Base-by-base conservation (phyloP, 1,140 invertebrate genomes). In the Diorhabda elongata region DNA sequence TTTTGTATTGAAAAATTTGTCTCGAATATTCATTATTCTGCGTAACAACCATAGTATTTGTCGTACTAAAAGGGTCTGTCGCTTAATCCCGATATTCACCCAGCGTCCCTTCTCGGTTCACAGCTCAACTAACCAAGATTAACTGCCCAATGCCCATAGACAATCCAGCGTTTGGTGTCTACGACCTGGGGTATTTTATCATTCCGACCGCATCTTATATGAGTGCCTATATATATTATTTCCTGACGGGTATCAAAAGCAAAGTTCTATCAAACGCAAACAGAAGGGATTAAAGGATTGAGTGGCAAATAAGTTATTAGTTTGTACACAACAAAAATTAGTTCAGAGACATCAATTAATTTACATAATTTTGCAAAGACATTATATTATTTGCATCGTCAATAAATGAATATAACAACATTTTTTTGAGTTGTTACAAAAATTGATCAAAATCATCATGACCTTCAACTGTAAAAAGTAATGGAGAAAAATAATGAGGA, bases 151-250 rank as follows among this genome's bases (percentile, higher is more conserved):
- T 52, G 47, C 47, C 47, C 47, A 52, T 8, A 52, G 47, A 52
- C 47, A n/a, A 52, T 52, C 47, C 47, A 52, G 4, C 47, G 47
- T 52, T 52, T 8, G 47, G 47, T 52, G 47, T n/a, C 47, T n/a
- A 6, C n/a, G 47, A 52, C 6, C 47, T 52, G 47, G 47, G 6
- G 47, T 52, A 52, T 52, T 52, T 52, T 52, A 52, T 52, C 47
- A 52, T 52, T 52, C 47, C 47, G n/a, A 52, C 47, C 47, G 47
- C 47, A 52, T 52, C 47, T 52, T 52, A 52, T 52, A 52, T 52
- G n/a, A n/a, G 4, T 52, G 47, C 47, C 47, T 52, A 52, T 52
- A 52, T 26, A 26, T 52, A 52, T 52, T 52, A 52, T 52, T 52
- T 52, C 47, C 47, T 52, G 47, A 52, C 47, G 47, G 47, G 6